phyloP scores from a whole-genome alignment of 2,888 invertebrate genomes.

The Isotomurus palustris region DNA sequence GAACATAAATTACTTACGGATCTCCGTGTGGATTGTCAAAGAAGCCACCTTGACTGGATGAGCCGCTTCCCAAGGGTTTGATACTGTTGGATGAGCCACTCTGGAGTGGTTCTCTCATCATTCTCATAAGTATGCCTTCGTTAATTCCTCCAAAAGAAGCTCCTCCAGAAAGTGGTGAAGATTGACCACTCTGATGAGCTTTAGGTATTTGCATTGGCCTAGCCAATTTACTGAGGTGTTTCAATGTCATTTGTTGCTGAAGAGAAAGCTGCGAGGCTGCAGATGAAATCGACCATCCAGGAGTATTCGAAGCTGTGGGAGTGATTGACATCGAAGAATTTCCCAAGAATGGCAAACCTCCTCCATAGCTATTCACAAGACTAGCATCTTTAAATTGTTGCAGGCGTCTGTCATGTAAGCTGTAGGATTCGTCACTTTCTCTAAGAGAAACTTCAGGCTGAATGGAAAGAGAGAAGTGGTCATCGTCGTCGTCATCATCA shows the following conservation, averaged over 20 bases:
- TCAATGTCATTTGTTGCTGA: constrained; percentile 26
- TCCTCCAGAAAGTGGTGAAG: constrained; percentile 15
- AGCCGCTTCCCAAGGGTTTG: constrained; percentile 20
- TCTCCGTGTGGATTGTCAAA: constrained; percentile 43
- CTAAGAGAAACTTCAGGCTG: constrained; percentile 44
- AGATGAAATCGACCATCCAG: constrained; percentile 5
- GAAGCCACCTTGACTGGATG: constrained; percentile 29
- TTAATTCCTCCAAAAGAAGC: constrained; percentile 29
- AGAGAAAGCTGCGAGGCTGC: constrained; percentile 10
- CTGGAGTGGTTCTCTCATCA: constrained; percentile 44
- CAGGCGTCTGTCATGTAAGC: constrained; percentile 29
- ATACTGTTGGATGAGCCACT: constrained; percentile 12
- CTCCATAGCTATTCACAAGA: constrained; percentile 21
- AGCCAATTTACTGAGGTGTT: constrained; percentile 30
- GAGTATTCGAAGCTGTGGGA: not conserved
- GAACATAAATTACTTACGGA: constrained; percentile 42
- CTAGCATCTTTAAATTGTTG: constrained; percentile 32
- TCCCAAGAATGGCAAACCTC: constrained; percentile 12
- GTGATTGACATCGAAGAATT: constrained; percentile 26
- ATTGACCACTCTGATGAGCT: constrained; percentile 22
- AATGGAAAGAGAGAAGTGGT: constrained; percentile 33
- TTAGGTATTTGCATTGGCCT: constrained; percentile 39
- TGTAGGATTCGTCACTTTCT: constrained; percentile 43
- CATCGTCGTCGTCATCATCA: constrained; percentile 43
- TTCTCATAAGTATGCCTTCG: constrained; percentile 44